Base-by-base conservation (phyloP, 2,797 vertebrate genomes). In the Chloroceryle inda region DNA sequence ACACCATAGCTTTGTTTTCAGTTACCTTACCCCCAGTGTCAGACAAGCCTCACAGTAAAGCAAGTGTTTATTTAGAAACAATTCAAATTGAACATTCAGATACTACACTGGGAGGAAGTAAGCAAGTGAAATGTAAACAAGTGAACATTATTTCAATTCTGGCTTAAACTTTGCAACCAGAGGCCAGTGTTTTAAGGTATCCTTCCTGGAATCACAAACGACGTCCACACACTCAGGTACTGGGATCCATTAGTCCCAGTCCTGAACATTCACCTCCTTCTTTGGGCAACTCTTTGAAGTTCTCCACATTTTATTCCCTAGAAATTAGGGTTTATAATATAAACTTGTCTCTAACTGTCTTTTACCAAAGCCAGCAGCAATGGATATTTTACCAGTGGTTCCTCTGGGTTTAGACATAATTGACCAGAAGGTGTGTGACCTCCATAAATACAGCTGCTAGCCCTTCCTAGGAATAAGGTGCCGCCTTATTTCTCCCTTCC, bases 351-450 rank as follows among this genome's bases (percentile, higher is more conserved):
- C 50, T 94, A 93, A 95, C 90, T 94, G 89, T 13, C 73, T 88
- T 94, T 75, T 81, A 11, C 73, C 55, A 62, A 92, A 93, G 94
- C 93, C 92, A 92, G 69, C 59, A 96, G 96, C 92, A 58, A 73
- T 76, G 93, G 88, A 96, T 96, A 68, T 69, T 97, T 92, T 44
- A 22, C 50, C 59, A 82, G 77, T 62, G 92, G 94, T 62, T 96
- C 73, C 73, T 94, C 83, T 93, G 83, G 88, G 71, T 86, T 93
- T 29, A 84, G 73, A 69, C 73, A 77, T 96, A 84, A 96, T 92
- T 97, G 93, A 75, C 73, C 79, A 93, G 76, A 20, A 94, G 76
- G 23, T 73, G 79, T 89, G 80, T 90, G 92, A 76, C 80, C 62
- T 89, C 85, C 88, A 0, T 61, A 78, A 94, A 69, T 40, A 31